phyloP scores from a whole-genome alignment of 2,113 vertebrate species.

The Cavia porcellus region DNA sequence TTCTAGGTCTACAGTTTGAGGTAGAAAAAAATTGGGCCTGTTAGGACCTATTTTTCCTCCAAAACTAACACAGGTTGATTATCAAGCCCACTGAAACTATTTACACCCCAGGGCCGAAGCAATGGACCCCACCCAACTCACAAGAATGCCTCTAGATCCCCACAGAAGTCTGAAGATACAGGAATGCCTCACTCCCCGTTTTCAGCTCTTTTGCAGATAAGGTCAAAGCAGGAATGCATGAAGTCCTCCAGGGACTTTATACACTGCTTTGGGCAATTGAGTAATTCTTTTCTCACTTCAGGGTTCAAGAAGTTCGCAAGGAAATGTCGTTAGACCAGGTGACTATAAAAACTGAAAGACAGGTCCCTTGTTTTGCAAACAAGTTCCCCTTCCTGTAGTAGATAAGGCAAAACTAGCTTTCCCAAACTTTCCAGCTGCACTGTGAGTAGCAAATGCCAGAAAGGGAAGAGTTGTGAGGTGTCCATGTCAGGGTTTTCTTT shows the following conservation, averaged over 20 bases:
- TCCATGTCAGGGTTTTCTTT: not conserved
- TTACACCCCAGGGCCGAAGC: not conserved
- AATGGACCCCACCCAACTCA: not conserved
- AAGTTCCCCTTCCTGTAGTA: not conserved
- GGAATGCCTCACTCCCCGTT: not conserved
- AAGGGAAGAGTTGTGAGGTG: not conserved
- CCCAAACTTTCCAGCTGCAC: not conserved
- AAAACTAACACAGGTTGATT: not conserved
- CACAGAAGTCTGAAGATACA: not conserved
- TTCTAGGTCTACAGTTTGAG: not conserved
- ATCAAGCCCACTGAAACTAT: not conserved
- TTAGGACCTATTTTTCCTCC: not conserved
- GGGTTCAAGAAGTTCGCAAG: conserved; percentile 18
- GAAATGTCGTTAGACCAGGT: not conserved
- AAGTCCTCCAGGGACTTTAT: not conserved
- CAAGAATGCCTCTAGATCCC: not conserved
- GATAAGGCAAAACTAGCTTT: not conserved
- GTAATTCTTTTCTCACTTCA: conserved; percentile 2
- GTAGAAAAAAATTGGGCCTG: not conserved
- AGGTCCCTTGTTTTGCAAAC: not conserved
- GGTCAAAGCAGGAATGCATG: not conserved
- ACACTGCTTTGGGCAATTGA: not conserved
- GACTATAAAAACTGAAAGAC: conserved; percentile 9
- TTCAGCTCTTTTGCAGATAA: conserved; percentile 6
- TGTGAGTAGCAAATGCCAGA: not conserved